Evolutionary conservation across 2,113 vertebrate species (phyloP), one percentile per base, ranked within the genome.

Genomic region (Antechinus flavipes): DNA sequence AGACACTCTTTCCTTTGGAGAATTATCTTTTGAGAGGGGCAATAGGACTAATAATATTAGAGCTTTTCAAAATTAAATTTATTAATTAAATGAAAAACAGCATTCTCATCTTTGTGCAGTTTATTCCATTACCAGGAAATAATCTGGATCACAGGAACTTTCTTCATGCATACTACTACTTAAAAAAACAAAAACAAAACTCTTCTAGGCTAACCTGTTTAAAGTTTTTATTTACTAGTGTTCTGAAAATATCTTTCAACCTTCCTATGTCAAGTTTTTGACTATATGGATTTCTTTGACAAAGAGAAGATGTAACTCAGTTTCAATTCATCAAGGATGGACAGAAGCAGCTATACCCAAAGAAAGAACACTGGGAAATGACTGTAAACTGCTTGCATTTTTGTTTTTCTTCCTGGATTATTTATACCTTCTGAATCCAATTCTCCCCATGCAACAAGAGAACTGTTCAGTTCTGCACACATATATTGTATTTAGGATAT

Each of bases 31-130:
- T 94, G 93, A 92, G 90, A 89, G 27, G 30, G 23, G 35, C n/a
- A 55, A 95, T 42, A 91, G 47, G n/a, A 42, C n/a, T 84, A 84
- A 84, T 42, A 23, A 84, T 42, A 23, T 94, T 89, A 96, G 50
- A 94, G 92, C 52, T 94, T 47, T 84, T 35, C 61, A 97, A 95
- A 96, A 90, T 1, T 26, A 54, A 93, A 94, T 46, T 35, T 95
- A 93, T 30, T 94, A 93, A 95, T 91, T 91, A 27, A 84, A 89
- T 94, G 47, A 95, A 95, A 96, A 94, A 55, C 27, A 92, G 91
- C 11, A 84, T 89, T 89, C 68, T 42, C n/a, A n/a, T 91, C 35
- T 95, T 91, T 94, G 14, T 92, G 94, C 8, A 55, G 30, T 61
- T 97, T 92, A 49, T 92, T 94, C 23, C 55, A 49, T 92, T 93